These are phyloP conservation scores for Bolinopsis microptera DNA, from an alignment of 37 sponge, comb jelly and placozoan genomes.

Conservation along the genomic window DNA sequence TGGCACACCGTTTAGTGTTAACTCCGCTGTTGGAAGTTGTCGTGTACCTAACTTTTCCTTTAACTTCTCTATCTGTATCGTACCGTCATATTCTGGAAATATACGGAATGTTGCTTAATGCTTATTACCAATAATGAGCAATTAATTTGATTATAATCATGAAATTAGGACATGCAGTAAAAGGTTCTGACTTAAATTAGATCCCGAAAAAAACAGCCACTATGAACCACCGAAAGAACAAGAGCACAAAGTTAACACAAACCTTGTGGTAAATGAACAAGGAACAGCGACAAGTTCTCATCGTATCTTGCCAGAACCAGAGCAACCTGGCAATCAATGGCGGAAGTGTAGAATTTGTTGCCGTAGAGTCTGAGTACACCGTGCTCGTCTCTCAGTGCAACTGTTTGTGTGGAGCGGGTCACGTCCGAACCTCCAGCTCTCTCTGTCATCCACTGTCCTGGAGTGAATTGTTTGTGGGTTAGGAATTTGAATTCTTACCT, in stretches of 20 bases:
- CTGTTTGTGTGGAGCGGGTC: slow-evolving; percentile 79
- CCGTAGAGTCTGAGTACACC: slow-evolving; percentile 77
- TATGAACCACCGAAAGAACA: too few relatives aligned
- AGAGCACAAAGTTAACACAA: not conserved
- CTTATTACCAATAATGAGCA: too few relatives aligned
- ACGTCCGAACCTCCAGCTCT: slow-evolving; percentile 94
- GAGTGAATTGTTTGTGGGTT: too few relatives aligned
- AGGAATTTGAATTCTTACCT: too few relatives aligned
- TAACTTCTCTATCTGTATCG: slow-evolving; percentile 68
- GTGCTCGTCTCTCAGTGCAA: slow-evolving; percentile 72
- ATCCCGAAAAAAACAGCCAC: too few relatives aligned
- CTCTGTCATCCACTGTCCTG: slow-evolving; percentile 99
- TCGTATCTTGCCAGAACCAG: slow-evolving; percentile 82
- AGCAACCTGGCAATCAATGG: slow-evolving; percentile 86
- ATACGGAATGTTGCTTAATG: too few relatives aligned
- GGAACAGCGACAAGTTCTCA: slow-evolving; percentile 25
- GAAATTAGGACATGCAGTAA: too few relatives aligned
- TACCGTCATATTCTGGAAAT: slow-evolving; percentile 45
- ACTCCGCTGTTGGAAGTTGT: slow-evolving; percentile 96
- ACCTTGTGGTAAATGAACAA: slow-evolving; percentile 53
- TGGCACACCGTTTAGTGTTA: slow-evolving; percentile 76
- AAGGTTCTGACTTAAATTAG: too few relatives aligned
- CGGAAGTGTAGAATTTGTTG: slow-evolving; percentile 97
- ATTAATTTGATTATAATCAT: too few relatives aligned
- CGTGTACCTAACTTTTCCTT: slow-evolving; percentile 95